These are phyloP conservation scores for Porites australiensis DNA, from an alignment of 64 coral and sea anemone genomes.

Conservation along the genomic window DNA sequence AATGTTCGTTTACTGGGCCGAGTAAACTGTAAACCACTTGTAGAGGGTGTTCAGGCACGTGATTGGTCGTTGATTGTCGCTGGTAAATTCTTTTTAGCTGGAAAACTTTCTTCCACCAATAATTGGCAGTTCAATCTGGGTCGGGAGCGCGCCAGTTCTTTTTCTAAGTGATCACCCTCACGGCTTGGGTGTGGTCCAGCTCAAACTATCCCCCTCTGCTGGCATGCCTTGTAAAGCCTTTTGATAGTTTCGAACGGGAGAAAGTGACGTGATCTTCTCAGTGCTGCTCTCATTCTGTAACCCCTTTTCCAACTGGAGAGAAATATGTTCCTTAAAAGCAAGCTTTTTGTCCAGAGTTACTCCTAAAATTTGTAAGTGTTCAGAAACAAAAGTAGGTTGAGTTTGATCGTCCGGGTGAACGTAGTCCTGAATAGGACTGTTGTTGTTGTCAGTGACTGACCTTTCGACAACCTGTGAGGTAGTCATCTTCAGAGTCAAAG, in stretches of 20 bases:
- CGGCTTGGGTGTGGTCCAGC: background rate
- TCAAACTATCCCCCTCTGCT: background rate
- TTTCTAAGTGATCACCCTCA: constrained; percentile 2
- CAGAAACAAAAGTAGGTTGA: background rate
- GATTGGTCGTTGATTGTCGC: constrained; percentile 35
- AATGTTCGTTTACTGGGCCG: background rate
- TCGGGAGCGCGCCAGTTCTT: background rate
- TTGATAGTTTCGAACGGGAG: background rate
- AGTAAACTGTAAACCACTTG: constrained; percentile 43
- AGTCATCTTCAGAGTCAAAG: too few species aligned
- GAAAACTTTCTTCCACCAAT: constrained; percentile 1
- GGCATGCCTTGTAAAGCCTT: background rate
- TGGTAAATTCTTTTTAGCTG: background rate
- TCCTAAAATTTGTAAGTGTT: background rate
- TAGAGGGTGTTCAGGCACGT: constrained; percentile 53
- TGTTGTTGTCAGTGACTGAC: too few species aligned
- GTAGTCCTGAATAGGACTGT: too few species aligned
- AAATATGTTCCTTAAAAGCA: background rate
- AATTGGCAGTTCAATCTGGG: background rate
- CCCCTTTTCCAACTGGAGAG: background rate
- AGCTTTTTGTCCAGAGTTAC: background rate
- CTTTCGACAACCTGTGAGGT: too few species aligned
- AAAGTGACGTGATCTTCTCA: background rate
- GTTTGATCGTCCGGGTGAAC: too few species aligned
- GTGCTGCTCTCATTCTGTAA: background rate